Conservation (phyloP, 1,140 invertebrate species). For the Spodoptera frugiperda region DNA sequence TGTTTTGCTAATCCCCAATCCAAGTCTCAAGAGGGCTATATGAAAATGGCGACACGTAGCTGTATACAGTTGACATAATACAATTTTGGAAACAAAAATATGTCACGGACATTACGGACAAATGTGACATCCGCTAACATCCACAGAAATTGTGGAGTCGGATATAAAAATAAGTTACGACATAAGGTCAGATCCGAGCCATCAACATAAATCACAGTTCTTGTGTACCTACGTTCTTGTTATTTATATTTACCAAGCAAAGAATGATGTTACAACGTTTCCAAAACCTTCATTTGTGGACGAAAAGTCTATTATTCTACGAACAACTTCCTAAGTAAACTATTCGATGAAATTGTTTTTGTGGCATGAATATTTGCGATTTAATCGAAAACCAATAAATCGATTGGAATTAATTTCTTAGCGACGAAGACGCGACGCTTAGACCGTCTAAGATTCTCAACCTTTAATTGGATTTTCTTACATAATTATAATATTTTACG, state of each 20-base stretch:
- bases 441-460: too few relatives aligned
- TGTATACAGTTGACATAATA: conserved; percentile 8
- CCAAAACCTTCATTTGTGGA: not conserved
- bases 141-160: conserved; percentile 32
- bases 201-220: conserved; percentile 39
- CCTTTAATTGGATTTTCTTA: too few relatives aligned
- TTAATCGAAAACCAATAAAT: conserved; percentile 12
- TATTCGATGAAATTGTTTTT: too few relatives aligned
- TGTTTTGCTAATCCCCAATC: not conserved
- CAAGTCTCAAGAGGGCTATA: not conserved
- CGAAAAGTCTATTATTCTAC: not conserved
- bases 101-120: conserved; percentile 21
- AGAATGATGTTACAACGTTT: conserved; percentile 14
- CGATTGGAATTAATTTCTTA: conserved; percentile 6
- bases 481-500: too few relatives aligned
- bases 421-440: not conserved
- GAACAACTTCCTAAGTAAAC: too few relatives aligned
- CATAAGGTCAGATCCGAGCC: conserved; percentile 36
- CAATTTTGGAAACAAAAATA: conserved; percentile 36
- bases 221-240: conserved; percentile 31
- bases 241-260: conserved; percentile 28
- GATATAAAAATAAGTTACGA: conserved; percentile 41
- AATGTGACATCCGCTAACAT: conserved; percentile 30
- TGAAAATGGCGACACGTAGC: conserved; percentile 16
- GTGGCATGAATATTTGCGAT: not conserved